Evolutionary conservation across 2,113 vertebrate species (phyloP).

Genomic region (Cryptotis parvus): DNA sequence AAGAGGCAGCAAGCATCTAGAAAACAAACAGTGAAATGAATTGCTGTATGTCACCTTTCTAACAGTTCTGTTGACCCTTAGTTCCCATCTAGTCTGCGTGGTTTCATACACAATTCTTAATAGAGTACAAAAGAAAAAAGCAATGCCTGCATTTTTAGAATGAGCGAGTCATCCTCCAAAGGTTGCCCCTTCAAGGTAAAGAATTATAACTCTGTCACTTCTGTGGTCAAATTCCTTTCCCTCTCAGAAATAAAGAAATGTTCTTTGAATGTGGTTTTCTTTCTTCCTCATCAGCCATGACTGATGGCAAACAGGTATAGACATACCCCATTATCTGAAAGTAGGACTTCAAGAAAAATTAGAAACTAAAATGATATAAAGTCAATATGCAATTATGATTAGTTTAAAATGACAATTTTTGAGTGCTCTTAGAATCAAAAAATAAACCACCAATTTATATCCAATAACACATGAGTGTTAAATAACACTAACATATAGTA

Average conservation of each 20-base stretch:
- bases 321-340: not conserved
- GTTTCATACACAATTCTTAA: slow-evolving; percentile 67
- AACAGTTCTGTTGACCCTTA: slow-evolving; percentile 64
- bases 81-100: slow-evolving; percentile 53
- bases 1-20: slow-evolving; percentile 68
- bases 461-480: not conserved
- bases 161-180: slow-evolving; percentile 47
- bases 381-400: not conserved
- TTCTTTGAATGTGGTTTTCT: slow-evolving; percentile 51
- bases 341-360: not conserved
- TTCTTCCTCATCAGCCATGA: slow-evolving; percentile 55
- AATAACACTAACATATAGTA: not conserved
- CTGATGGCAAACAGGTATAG: slow-evolving; percentile 49
- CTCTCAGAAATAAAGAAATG: slow-evolving; percentile 50
- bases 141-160: slow-evolving; percentile 61
- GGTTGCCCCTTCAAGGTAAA: slow-evolving; percentile 57
- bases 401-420: not conserved
- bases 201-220: slow-evolving; percentile 49
- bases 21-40: slow-evolving; percentile 78
- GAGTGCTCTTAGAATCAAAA: not conserved
- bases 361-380: not conserved
- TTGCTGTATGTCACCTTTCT: slow-evolving; percentile 71
- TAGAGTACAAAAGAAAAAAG: slow-evolving; percentile 65
- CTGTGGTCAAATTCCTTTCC: slow-evolving; percentile 59
- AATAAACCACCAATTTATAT: not conserved